These are phyloP conservation scores for Moxostoma hubbsi DNA, from an alignment of 2,797 vertebrate species.

Conservation along the genomic window DNA sequence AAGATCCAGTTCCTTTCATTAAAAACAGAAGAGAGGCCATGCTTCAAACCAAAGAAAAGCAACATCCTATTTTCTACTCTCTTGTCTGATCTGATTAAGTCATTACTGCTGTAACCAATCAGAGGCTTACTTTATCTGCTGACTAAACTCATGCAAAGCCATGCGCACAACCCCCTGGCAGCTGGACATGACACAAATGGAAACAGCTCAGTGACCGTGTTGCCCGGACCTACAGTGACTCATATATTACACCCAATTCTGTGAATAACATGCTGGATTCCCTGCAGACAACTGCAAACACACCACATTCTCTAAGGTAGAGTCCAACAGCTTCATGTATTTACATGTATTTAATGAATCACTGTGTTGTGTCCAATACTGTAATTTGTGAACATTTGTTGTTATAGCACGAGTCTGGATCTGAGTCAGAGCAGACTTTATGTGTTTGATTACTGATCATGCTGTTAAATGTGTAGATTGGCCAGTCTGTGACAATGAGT, in stretches of 20 bases:
- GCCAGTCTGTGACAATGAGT: not conserved
- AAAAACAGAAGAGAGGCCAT: not conserved
- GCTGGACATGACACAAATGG: constrained; percentile 60
- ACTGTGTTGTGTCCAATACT: not conserved
- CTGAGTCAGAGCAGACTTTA: not conserved
- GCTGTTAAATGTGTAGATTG: not conserved
- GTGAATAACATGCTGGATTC: not conserved
- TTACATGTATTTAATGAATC: constrained; percentile 16
- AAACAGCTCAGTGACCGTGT: constrained; percentile 20
- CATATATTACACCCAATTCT: not conserved
- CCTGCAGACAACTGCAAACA: not conserved
- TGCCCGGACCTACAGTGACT: not conserved
- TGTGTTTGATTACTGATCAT: not conserved
- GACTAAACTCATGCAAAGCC: constrained; percentile 64
- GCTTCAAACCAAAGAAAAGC: not conserved
- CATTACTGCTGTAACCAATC: constrained; percentile 68
- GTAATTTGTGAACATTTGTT: too few species aligned
- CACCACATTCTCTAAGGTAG: not conserved
- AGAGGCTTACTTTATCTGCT: constrained; percentile 61
- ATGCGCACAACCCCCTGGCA: constrained; percentile 63
- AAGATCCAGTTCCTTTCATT: constrained; percentile 10
- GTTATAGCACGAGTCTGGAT: not conserved
- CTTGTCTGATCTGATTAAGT: constrained; percentile 70
- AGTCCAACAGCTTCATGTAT: not conserved
- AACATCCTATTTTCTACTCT: constrained; percentile 46